phyloP scores from a whole-genome alignment of 2,113 vertebrate genomes.

The Brachionichthys hirsutus region DNA sequence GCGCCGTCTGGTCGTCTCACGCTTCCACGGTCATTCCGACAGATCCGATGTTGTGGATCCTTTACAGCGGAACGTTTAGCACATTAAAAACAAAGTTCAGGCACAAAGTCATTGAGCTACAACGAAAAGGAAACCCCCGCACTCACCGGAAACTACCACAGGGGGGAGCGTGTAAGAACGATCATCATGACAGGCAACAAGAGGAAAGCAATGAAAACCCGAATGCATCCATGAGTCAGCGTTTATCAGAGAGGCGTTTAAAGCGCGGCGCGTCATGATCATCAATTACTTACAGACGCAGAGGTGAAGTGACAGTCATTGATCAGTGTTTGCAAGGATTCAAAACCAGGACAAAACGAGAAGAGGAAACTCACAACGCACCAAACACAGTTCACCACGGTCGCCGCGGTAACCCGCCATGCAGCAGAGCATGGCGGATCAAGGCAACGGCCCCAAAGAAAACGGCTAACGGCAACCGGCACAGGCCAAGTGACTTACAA shows the following conservation, averaged over 20 bases:
- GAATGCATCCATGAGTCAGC: conserved; percentile 42
- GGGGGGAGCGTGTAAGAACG: conserved; percentile 76
- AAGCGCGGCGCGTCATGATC: conserved; percentile 69
- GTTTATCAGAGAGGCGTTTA: conserved; percentile 39
- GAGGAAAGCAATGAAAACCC: conserved; percentile 65
- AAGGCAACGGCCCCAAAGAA: conserved; percentile 79
- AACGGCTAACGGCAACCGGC: conserved; percentile 83
- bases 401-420: conserved; percentile 83
- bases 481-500: conserved; percentile 88
- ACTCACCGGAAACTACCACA: conserved; percentile 78
- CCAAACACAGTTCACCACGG: conserved; percentile 83
- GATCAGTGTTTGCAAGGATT: conserved; percentile 78
- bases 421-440: conserved; percentile 81
- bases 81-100: conserved; percentile 70
- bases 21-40: conserved; percentile 18
- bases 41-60: conserved; percentile 34
- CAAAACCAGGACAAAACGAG: conserved; percentile 74
- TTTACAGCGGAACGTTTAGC: conserved; percentile 38
- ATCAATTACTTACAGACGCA: conserved; percentile 75
- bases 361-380: conserved; percentile 82
- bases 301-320: conserved; percentile 76
- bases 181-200: conserved; percentile 80
- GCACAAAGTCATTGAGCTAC: conserved; percentile 76
- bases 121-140: conserved; percentile 68
- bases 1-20: conserved; percentile 6